Percentiles rank a stretch among this genome's conserved stretches.
phyloP scores from a whole-genome alignment of 1,140 invertebrate species.

The Ridgeia piscesae region DNA sequence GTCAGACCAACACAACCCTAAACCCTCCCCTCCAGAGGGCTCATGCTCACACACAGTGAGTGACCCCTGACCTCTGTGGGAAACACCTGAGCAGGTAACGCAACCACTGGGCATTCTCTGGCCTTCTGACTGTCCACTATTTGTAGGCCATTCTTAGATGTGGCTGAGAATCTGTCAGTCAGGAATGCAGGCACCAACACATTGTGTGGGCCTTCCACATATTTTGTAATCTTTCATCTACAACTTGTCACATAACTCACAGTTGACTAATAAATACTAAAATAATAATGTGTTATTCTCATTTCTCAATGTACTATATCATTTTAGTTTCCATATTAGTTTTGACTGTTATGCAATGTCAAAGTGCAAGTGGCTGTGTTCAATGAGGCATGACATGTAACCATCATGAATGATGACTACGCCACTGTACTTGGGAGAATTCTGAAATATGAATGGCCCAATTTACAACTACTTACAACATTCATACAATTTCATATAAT shows the following conservation, averaged over 20 bases:
- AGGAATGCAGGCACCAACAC: neutral
- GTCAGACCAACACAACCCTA: neutral
- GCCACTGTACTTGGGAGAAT: neutral
- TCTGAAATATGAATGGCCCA: neutral
- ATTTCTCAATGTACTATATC: neutral
- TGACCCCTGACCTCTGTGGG: no score
- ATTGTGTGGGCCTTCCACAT: neutral
- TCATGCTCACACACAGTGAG: neutral
- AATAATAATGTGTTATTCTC: neutral
- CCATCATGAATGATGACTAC: no score
- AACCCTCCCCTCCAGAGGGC: neutral
- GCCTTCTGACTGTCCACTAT: neutral
- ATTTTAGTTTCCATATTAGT: no score
- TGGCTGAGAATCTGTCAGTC: neutral
- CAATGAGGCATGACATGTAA: neutral
- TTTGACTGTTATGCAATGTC: neutral
- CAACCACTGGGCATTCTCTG: neutral
- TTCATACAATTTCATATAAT: neutral
- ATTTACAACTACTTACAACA: neutral
- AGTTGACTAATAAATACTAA: no score
- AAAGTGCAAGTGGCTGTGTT: neutral
- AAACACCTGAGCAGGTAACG: neutral
- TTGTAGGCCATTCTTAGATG: neutral
- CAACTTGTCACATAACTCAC: neutral
- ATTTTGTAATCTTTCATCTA: neutral